phyloP scores from a whole-genome alignment of 2,797 vertebrate species.

The Eulemur rubriventer region DNA sequence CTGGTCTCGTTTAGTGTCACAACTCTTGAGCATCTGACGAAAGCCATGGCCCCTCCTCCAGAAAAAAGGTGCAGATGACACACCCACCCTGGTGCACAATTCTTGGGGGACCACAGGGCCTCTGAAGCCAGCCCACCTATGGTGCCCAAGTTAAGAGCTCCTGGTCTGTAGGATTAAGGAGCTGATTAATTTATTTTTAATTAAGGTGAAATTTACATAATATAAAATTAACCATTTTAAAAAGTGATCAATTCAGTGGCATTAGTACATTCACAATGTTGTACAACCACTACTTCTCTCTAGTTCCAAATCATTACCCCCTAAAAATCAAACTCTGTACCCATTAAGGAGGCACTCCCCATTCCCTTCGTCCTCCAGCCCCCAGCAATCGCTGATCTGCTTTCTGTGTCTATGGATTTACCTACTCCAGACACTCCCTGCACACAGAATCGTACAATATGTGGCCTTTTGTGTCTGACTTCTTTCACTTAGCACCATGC shows the following conservation, averaged over 20 bases:
- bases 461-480: background rate
- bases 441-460: background rate
- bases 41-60: background rate
- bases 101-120: background rate
- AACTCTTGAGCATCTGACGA: background rate
- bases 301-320: background rate
- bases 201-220: background rate
- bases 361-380: background rate
- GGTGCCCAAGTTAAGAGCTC: background rate
- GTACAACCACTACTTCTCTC: no score
- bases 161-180: background rate
- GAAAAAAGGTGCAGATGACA: no score
- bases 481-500: background rate
- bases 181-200: background rate
- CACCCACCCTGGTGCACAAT: fast-evolving
- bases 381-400: background rate
- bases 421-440: background rate
- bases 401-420: background rate
- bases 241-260: background rate
- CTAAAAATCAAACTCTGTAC: background rate
- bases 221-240: background rate
- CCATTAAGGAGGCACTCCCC: background rate
- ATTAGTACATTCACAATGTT: background rate
- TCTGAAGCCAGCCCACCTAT: background rate
- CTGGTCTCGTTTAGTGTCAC: background rate